Conservation (phyloP, 2,113 vertebrate species). For the human region GRCh38 chr6:130647501-130648000, state of each 20-base stretch:
- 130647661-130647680: neutral
- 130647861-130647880: neutral
- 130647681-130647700: neutral
- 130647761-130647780: neutral
- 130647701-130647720: neutral
- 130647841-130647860: neutral
- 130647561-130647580: neutral
- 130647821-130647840: neutral
- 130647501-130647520: neutral
- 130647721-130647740: neutral
- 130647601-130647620: neutral
- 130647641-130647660: neutral
- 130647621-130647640: neutral
- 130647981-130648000: neutral
- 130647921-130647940: neutral
- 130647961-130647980: neutral
- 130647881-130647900: neutral
- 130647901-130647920: neutral
- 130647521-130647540: conserved; percentile 25
- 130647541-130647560: neutral
- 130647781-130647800: neutral
- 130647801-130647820: neutral
- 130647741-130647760: neutral
- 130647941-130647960: neutral
- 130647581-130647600: neutral